These are phyloP conservation scores for Trichogramma dendrolimi DNA, from an alignment of 2,888 invertebrate genomes.

Conservation along the genomic window DNA sequence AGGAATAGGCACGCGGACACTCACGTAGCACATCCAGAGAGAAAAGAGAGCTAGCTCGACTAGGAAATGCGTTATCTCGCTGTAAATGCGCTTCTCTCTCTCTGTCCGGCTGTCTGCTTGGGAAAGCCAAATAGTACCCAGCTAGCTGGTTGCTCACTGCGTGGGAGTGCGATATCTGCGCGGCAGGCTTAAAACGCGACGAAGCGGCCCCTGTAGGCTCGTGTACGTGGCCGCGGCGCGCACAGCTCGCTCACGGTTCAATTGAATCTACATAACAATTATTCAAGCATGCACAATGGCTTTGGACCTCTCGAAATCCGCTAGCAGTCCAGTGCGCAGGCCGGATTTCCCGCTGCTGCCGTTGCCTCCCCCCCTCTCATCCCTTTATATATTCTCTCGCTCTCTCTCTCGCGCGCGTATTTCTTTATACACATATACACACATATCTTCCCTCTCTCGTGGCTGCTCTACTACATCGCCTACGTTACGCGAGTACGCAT, in stretches of 20 bases:
- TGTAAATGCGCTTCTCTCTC: background rate
- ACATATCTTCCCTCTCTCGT: too few relatives aligned
- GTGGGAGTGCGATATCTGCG: too few relatives aligned
- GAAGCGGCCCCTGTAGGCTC: background rate
- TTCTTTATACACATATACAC: too few relatives aligned
- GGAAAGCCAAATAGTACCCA: too few relatives aligned
- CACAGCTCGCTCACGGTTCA: constrained; percentile 15
- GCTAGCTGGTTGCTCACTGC: too few relatives aligned
- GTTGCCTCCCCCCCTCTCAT: background rate
- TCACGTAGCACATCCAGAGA: too few relatives aligned
- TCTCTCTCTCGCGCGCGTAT: too few relatives aligned
- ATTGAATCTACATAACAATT: constrained; percentile 33
- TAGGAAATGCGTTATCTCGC: constrained; percentile 4
- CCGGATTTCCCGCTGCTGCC: background rate
- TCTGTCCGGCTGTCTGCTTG: background rate
- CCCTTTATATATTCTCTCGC: background rate
- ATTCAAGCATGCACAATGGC: constrained; percentile 30
- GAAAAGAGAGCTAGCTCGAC: too few relatives aligned
- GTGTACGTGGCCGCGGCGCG: constrained; percentile 9
- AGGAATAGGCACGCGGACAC: too few relatives aligned
- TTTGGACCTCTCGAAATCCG: constrained; percentile 13
- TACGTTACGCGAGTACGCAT: too few relatives aligned
- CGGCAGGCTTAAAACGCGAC: constrained; percentile 2
- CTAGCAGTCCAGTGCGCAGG: constrained; percentile 9
- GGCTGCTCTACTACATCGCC: too few relatives aligned